Evolutionary conservation across 2,888 invertebrate species (phyloP).

Genomic region (Itoplectis maculator): DNA sequence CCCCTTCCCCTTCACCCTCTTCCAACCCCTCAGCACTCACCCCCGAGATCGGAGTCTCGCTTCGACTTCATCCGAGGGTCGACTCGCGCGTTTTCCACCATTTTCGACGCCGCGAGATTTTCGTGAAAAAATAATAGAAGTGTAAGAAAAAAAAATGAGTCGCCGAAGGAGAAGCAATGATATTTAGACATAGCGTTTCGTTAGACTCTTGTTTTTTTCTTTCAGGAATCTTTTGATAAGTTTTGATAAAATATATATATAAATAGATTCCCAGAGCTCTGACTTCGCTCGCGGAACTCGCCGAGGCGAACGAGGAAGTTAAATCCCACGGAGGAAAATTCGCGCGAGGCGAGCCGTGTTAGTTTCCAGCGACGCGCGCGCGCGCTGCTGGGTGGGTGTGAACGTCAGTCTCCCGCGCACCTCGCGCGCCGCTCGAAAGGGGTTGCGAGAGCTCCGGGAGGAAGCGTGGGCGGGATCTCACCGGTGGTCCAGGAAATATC

Average conservation of each 20-base stretch:
- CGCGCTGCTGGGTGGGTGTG: constrained; percentile 52
- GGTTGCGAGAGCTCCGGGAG: constrained; percentile 42
- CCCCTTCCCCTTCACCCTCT: not conserved
- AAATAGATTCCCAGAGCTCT: no score
- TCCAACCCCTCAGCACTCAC: no score
- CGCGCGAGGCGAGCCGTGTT: not conserved
- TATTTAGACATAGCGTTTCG: no score
- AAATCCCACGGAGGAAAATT: not conserved
- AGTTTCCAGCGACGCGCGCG: not conserved
- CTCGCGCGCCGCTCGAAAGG: constrained; percentile 19
- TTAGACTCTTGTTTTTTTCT: no score
- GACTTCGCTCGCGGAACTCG: no score
- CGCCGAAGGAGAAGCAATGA: no score
- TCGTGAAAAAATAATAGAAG: no score
- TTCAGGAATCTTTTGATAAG: not conserved
- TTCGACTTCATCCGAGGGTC: not conserved
- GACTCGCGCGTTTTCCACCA: constrained; percentile 1
- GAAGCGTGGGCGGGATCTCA: constrained; percentile 70
- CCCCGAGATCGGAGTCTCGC: no score
- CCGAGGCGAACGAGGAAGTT: not conserved
- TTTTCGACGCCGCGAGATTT: not conserved
- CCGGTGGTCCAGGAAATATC: constrained; percentile 64
- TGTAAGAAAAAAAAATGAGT: not conserved
- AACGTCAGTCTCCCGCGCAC: constrained; percentile 48
- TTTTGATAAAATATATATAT: no score